phyloP scores from a whole-genome alignment of 2,797 vertebrate genomes.

The Streptopelia turtur region DNA sequence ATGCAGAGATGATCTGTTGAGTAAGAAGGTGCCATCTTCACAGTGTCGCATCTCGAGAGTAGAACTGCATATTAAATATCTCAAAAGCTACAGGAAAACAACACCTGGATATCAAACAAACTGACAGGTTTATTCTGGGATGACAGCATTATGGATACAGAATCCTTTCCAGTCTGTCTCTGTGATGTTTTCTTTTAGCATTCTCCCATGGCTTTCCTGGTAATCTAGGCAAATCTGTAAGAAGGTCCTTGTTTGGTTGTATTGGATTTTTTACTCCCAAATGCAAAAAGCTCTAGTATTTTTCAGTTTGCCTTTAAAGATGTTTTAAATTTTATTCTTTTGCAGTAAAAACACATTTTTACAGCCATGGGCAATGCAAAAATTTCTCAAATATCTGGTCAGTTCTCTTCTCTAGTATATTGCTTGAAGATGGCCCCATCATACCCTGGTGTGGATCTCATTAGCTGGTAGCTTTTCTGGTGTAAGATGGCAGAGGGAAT shows the following conservation, averaged over 20 bases:
- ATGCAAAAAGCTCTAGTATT: neutral
- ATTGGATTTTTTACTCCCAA: neutral
- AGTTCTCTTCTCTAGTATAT: neutral
- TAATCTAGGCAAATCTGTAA: neutral
- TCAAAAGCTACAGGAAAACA: conserved; percentile 48
- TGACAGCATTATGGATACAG: conserved; percentile 32
- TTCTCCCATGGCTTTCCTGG: neutral
- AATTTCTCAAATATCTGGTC: neutral
- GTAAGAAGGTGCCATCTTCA: conserved; percentile 33
- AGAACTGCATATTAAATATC: conserved; percentile 17
- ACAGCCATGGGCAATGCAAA: neutral
- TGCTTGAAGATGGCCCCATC: neutral
- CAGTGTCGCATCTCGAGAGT: conserved; percentile 3
- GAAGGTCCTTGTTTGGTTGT: neutral
- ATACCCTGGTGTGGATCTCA: neutral
- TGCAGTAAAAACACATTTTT: neutral
- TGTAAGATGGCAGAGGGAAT: neutral
- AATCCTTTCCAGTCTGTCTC: neutral
- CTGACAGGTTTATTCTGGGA: conserved; percentile 48
- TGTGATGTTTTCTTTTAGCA: neutral
- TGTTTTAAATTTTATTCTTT: neutral
- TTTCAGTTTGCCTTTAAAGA: neutral
- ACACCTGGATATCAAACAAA: conserved; percentile 46
- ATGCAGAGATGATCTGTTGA: conserved; percentile 40
- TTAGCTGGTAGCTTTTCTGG: neutral